Evolutionary conservation across 2,113 vertebrate genomes (phyloP), one percentile per base, ranked within the genome.

Genomic region (Nematolebias whitei): DNA sequence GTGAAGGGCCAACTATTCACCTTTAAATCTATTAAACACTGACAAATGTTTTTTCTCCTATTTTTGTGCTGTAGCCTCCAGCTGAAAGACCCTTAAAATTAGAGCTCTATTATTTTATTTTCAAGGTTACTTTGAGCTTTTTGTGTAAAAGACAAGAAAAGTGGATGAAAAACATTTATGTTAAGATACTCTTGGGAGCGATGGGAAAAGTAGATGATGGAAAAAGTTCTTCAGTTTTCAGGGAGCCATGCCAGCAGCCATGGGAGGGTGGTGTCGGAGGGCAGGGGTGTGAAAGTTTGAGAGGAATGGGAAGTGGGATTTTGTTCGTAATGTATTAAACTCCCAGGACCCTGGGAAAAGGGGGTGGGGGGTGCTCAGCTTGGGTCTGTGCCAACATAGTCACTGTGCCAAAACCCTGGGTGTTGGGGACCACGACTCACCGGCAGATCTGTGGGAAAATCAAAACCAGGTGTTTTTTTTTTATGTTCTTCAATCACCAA

Each of bases 261-360:
- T 24, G 39, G 55, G 62, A 63, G 80, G 52, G 38, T 49, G 82
- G 61, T 43, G 10, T 74, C 67, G 38, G 53, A 60, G 78, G 64
- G 35, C 35, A 40, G 57, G 74, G 82, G 80, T 82, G 84, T 85
- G 83, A 80, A 86, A 60, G 79, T 79, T 78, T 80, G 79, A 80
- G 82, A 83, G 88, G 86, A 87, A 88, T 90, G 89, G 88, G 88
- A 92, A 91, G 86, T 88, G 77, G 90, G 88, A 89, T 89, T 89
- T 80, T 89, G 85, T 86, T 76, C 65, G 87, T 87, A 81, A 90
- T 89, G 85, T 87, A 88, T 89, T 86, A 87, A 78, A 84, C 83
- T 88, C 82, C 53, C 81, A 82, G 71, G 82, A 50, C 86, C 84
- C 85, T 89, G 89, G 89, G 87, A 88, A 89, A 86, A 73, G 64